A percentile compares a stretch with the other conserved stretches of the same genome.
phyloP scores from a whole-genome alignment of 1,140 invertebrate genomes.

The Drosophila tsacasi region DNA sequence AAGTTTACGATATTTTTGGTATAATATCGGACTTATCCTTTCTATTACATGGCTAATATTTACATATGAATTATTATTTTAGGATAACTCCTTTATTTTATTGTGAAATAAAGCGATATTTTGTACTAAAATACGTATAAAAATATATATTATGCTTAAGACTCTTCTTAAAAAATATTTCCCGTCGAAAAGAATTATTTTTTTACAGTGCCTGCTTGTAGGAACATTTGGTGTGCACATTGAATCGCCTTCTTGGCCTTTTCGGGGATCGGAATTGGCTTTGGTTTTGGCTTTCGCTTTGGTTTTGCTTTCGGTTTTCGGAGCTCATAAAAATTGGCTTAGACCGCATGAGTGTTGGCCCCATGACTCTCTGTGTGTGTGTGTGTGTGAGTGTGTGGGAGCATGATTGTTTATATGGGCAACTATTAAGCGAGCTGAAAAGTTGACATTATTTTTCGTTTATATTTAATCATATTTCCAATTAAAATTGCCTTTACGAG shows the following conservation, averaged over 20 bases:
- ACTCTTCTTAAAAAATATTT: too few relatives aligned
- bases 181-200: neutral
- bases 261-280: constrained; percentile 38
- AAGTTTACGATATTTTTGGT: too few relatives aligned
- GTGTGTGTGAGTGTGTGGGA: neutral
- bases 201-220: constrained; percentile 16
- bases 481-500: constrained; percentile 61
- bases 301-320: constrained; percentile 30
- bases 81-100: too few relatives aligned
- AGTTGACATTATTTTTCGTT: constrained; percentile 68
- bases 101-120: too few relatives aligned
- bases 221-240: constrained; percentile 56
- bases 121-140: too few relatives aligned
- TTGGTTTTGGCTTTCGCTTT: constrained; percentile 45
- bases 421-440: constrained; percentile 68
- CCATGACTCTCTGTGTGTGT: neutral
- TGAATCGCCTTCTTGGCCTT: constrained; percentile 48
- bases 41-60: too few relatives aligned
- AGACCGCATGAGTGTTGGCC: constrained; percentile 32
- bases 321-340: constrained; percentile 61
- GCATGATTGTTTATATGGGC: constrained; percentile 38
- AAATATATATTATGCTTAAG: too few relatives aligned
- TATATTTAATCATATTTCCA: constrained; percentile 69
- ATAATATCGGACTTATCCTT: too few relatives aligned
- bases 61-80: too few relatives aligned